phyloP scores from a whole-genome alignment of 1,140 invertebrate genomes.

The Aphaenogaster floridana region DNA sequence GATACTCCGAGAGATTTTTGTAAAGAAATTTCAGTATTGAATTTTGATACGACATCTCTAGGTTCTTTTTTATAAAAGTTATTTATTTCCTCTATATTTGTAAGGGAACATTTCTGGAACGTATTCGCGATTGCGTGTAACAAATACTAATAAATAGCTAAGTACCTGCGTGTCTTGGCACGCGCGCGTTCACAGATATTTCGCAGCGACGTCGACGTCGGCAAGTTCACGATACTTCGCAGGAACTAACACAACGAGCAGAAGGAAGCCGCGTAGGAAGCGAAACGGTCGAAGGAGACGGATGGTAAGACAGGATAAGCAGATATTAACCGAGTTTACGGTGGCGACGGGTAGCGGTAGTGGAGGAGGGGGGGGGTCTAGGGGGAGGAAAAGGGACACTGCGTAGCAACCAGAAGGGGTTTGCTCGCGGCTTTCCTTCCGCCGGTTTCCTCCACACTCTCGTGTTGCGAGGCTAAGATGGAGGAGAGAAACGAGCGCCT shows the following conservation, averaged over 20 bases:
- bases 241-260: constrained; percentile 26
- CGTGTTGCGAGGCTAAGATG: constrained; percentile 59
- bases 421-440: constrained; percentile 80
- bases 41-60: neutral
- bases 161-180: neutral
- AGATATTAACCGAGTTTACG: constrained; percentile 80
- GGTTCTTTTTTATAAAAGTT: neutral
- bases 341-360: constrained; percentile 56
- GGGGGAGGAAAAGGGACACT: constrained; percentile 68
- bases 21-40: neutral
- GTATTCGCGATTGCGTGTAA: no score
- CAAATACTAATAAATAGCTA: neutral
- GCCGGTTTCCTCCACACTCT: constrained; percentile 60
- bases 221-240: constrained; percentile 24
- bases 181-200: neutral
- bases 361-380: constrained; percentile 45
- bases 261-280: constrained; percentile 39
- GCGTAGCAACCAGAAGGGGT: constrained; percentile 76
- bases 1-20: no score
- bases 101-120: neutral
- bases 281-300: constrained; percentile 61
- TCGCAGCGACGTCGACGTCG: neutral
- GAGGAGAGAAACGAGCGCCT: constrained; percentile 71
- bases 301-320: constrained; percentile 81
- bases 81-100: neutral